Evolutionary conservation across 2,113 vertebrate genomes (phyloP), one percentile per base, ranked within the genome.

Genomic region (Apteryx owenii): DNA sequence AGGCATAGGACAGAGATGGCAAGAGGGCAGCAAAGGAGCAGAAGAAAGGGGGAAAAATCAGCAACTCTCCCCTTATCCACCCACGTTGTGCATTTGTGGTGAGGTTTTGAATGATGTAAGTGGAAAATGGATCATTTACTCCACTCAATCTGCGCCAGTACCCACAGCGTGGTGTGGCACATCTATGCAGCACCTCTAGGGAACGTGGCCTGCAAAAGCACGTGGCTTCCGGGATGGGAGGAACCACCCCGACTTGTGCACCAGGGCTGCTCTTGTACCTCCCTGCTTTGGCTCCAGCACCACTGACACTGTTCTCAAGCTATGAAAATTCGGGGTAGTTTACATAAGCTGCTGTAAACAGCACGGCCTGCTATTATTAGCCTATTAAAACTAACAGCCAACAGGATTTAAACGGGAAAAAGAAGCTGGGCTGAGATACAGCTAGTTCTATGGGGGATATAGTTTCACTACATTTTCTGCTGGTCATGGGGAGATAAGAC

Each of bases 161-260:
- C 5, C 54, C 1, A 0, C 29, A 7, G 48, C 4, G 2, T 0
- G 2, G 33, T 1, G 1, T 3, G 44, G 5, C 21, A 2, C 2
- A 33, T 31, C 80, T 28, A 61, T 2, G 53, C 69, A 64, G 54
- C 70, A 20, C 23, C 71, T 54, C n/a, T 40, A 29, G 64, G 66
- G 62, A 36, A 76, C 3, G 0, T 36, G 1, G 3, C n/a, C 40
- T 15, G 42, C 78, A 21, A 38, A 38, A 69, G 36, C 3, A 0
- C 25, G 1, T 0, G 0, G 81, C 77, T 81, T 78, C 29, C 2
- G 3, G 2, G 26, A 60, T 6, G 8, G 46, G 58, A 50, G 77
- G 61, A 42, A 19, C 40, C 2, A 3, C n/a, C 76, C 60, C 3
- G 1, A 29, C 79, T 31, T 14, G 5, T 5, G 42, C 58, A 28